These are phyloP conservation scores for Carcina quercana DNA, from an alignment of 2,888 invertebrate genomes.

Conservation along the genomic window DNA sequence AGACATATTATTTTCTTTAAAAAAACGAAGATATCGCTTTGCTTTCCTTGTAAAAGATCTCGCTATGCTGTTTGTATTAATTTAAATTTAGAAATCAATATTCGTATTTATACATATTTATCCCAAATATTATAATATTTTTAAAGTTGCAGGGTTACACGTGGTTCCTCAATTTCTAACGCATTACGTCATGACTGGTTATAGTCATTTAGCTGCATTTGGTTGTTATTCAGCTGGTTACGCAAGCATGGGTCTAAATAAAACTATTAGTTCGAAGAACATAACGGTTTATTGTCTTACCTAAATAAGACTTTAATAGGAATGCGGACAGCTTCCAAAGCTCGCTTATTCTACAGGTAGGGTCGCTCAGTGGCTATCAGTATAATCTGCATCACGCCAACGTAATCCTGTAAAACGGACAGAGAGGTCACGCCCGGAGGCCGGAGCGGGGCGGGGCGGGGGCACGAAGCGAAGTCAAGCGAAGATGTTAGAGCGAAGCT, in stretches of 20 bases:
- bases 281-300: conserved; percentile 65
- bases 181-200: too few species aligned
- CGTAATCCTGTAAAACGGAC: conserved; percentile 68
- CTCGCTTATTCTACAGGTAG: conserved; percentile 23
- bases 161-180: too few species aligned
- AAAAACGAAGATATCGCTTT: too few species aligned
- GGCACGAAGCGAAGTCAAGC: conserved; percentile 63
- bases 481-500: conserved; percentile 65
- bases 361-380: conserved; percentile 22
- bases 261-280: conserved; percentile 30
- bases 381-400: conserved; percentile 45
- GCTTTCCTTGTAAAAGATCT: too few species aligned
- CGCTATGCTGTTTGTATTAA: too few species aligned
- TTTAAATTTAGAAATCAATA: too few species aligned
- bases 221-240: conserved; percentile 1
- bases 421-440: conserved; percentile 58
- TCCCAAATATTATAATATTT: too few species aligned
- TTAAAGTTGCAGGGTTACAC: too few species aligned
- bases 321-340: conserved; percentile 60
- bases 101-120: too few species aligned
- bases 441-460: conserved; percentile 32
- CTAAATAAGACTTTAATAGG: conserved; percentile 51
- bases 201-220: too few species aligned
- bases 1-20: too few species aligned
- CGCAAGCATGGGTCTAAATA: conserved; percentile 47